Percentiles rank a stretch among this genome's conserved stretches.
Evolutionary conservation across 2,113 vertebrate species (phyloP).

Genomic region (Oryzias melastigma): DNA sequence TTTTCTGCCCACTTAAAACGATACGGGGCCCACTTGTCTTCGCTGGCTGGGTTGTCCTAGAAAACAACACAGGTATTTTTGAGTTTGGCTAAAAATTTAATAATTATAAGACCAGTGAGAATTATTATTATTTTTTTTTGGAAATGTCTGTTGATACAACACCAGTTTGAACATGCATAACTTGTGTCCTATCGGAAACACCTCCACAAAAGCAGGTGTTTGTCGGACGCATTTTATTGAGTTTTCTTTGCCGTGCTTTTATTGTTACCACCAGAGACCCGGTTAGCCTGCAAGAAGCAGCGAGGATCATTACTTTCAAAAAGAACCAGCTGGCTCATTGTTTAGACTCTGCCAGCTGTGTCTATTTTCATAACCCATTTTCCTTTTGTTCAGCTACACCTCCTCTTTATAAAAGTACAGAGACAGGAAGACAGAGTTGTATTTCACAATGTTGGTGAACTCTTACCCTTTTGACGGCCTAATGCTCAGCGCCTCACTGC

Average conservation of each 20-base stretch:
- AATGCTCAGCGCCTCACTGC: constrained; percentile 9
- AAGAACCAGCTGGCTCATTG: constrained; percentile 78
- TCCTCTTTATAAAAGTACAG: constrained; percentile 60
- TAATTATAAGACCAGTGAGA: too few relatives aligned
- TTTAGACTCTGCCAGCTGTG: constrained; percentile 76
- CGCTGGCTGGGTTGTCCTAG: too few relatives aligned
- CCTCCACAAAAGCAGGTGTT: constrained; percentile 40
- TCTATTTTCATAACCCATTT: constrained; percentile 79
- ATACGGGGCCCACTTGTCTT: too few relatives aligned
- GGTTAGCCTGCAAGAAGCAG: constrained; percentile 48
- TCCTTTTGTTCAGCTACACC: constrained; percentile 73
- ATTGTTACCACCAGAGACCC: constrained; percentile 61
- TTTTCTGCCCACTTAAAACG: too few relatives aligned
- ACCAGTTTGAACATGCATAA: neutral
- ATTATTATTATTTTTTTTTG: too few relatives aligned
- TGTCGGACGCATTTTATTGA: constrained; percentile 27
- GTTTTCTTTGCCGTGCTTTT: constrained; percentile 61
- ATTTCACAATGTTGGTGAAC: constrained; percentile 70
- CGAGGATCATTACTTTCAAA: constrained; percentile 70
- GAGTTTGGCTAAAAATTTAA: too few relatives aligned
- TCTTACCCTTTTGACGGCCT: constrained; percentile 56
- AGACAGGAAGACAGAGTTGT: constrained; percentile 65
- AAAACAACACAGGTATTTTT: too few relatives aligned
- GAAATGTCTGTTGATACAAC: too few relatives aligned
- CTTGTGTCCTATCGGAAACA: neutral